These are phyloP conservation scores for Hypocryptadius cinnamomeus DNA, from an alignment of 2,113 vertebrate genomes.

Conservation along the genomic window DNA sequence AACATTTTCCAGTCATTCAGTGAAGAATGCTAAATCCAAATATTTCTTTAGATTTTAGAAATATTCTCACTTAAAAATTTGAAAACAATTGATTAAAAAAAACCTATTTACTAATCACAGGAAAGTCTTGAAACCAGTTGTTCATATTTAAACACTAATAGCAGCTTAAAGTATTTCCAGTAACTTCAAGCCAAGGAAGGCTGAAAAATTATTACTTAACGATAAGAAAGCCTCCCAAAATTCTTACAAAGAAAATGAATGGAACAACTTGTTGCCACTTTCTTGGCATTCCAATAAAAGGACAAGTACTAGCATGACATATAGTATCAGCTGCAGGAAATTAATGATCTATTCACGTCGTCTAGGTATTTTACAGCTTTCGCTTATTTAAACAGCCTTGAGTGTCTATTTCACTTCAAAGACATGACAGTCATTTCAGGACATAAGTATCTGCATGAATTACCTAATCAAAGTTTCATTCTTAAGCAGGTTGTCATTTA, in stretches of 20 bases:
- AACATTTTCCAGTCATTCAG: not conserved
- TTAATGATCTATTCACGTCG: not conserved
- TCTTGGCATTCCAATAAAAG: not conserved
- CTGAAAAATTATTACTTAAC: not conserved
- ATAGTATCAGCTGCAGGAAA: not conserved
- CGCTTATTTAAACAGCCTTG: not conserved
- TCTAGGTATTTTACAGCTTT: not conserved
- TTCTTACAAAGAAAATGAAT: not conserved
- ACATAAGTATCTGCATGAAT: not conserved
- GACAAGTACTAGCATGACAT: not conserved
- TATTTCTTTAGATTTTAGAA: not conserved
- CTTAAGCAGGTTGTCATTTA: not conserved
- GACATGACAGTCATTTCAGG: not conserved
- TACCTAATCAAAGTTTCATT: not conserved
- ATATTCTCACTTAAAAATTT: not conserved
- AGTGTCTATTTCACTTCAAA: not conserved
- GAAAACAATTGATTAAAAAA: not conserved
- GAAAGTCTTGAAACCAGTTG: not conserved
- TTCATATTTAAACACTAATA: not conserved
- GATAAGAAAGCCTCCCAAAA: not conserved
- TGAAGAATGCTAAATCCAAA: not conserved
- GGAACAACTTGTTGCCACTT: not conserved
- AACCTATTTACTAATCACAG: not conserved
- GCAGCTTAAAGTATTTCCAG: not conserved
- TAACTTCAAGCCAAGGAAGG: not conserved